Conservation (phyloP, 2,888 invertebrate genomes). For the Xestia ashworthii region DNA sequence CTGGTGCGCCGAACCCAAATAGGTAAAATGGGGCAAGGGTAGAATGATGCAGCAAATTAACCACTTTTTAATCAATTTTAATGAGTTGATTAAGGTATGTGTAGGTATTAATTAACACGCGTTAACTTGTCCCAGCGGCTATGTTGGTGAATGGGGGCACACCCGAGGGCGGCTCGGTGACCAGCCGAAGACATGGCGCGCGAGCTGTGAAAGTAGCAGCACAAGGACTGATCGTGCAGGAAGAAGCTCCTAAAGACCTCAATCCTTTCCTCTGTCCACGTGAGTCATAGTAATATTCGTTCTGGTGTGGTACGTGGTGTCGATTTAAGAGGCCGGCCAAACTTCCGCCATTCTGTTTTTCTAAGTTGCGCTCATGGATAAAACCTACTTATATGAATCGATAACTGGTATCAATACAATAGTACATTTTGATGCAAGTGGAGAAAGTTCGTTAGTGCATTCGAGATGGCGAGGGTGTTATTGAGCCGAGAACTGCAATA, state of each 20-base stretch:
- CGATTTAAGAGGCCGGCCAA: no score
- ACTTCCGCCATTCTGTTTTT: no score
- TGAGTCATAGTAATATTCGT: conserved; percentile 61
- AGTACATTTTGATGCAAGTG: no score
- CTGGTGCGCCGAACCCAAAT: neutral
- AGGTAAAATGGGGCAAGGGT: neutral
- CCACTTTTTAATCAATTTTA: neutral
- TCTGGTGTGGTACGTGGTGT: no score
- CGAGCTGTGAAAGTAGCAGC: conserved; percentile 82
- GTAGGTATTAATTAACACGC: neutral
- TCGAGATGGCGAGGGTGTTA: no score
- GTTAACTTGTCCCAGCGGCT: conserved; percentile 44
- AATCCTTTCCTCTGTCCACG: conserved; percentile 83
- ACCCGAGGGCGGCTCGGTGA: conserved; percentile 69
- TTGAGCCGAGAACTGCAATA: no score
- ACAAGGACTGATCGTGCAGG: conserved; percentile 63
- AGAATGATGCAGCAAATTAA: neutral
- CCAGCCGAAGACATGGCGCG: conserved; percentile 71
- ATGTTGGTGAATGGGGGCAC: conserved; percentile 64
- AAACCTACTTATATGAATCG: no score
- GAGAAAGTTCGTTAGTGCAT: no score
- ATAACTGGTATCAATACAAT: no score
- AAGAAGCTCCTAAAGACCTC: conserved; percentile 57
- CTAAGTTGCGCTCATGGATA: no score
- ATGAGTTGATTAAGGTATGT: neutral